Evolutionary conservation across 2,888 invertebrate genomes (phyloP).

Genomic region (Nipponacmea schrenckii): DNA sequence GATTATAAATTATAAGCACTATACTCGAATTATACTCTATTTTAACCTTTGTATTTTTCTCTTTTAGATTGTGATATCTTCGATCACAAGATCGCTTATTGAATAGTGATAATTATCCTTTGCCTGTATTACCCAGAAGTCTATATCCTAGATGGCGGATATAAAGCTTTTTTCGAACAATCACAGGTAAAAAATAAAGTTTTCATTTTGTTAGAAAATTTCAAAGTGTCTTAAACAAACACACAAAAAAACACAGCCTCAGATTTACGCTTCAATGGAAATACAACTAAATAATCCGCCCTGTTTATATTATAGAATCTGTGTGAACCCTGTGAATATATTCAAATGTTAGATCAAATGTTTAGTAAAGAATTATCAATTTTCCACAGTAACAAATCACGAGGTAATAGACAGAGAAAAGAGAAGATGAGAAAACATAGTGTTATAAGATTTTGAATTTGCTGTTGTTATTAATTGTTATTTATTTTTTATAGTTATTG

Average conservation of each 20-base stretch:
- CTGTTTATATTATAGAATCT: constrained; percentile 69
- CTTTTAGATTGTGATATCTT: too few relatives aligned
- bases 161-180: constrained; percentile 60
- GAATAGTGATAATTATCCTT: constrained; percentile 76
- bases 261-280: too few relatives aligned
- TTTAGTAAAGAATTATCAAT: constrained; percentile 75
- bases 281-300: too few relatives aligned
- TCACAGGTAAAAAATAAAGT: constrained; percentile 63
- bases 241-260: background rate
- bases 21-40: too few relatives aligned
- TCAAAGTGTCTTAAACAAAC: too few relatives aligned
- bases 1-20: too few relatives aligned
- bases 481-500: too few relatives aligned
- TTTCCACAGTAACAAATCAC: constrained; percentile 29
- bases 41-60: too few relatives aligned
- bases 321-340: constrained; percentile 80
- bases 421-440: background rate
- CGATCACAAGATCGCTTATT: too few relatives aligned
- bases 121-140: constrained; percentile 47
- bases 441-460: background rate
- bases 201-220: too few relatives aligned
- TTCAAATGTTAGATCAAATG: constrained; percentile 84
- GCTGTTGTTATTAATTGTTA: background rate
- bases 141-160: too few relatives aligned
- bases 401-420: background rate